phyloP scores from a whole-genome alignment of 2,113 vertebrate genomes.

The Gobius niger region DNA sequence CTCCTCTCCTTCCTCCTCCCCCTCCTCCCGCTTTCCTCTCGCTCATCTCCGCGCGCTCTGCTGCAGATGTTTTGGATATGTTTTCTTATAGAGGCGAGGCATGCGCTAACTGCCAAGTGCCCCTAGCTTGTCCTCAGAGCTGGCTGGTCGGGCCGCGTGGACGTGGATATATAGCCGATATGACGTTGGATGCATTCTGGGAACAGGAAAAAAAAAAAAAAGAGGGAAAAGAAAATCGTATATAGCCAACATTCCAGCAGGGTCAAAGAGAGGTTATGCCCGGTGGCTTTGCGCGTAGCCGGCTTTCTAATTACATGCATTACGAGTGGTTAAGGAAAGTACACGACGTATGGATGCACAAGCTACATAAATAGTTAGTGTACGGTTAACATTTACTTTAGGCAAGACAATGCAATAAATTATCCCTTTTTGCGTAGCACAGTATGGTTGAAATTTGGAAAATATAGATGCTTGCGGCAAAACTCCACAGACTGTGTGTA shows the following conservation, averaged over 20 bases:
- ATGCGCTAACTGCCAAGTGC: constrained; percentile 50
- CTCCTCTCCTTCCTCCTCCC: constrained; percentile 22
- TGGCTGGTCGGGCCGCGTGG: constrained; percentile 1
- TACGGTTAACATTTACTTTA: background rate
- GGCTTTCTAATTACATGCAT: constrained; percentile 29
- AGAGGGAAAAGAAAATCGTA: constrained; percentile 13
- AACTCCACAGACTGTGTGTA: background rate
- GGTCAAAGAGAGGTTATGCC: constrained; percentile 51
- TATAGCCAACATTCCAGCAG: constrained; percentile 49
- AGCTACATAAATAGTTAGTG: constrained; percentile 8
- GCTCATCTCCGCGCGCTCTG: constrained; percentile 54
- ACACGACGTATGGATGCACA: background rate
- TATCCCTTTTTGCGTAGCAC: too few species aligned
- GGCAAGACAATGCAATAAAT: background rate
- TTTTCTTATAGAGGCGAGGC: constrained; percentile 49
- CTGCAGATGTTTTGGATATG: constrained; percentile 72
- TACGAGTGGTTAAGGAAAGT: constrained; percentile 2
- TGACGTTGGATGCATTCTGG: background rate
- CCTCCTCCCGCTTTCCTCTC: constrained; percentile 39
- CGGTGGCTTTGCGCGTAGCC: constrained; percentile 32
- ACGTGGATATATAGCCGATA: background rate
- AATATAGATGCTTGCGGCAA: background rate
- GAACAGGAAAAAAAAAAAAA: background rate
- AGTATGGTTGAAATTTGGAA: too few species aligned
- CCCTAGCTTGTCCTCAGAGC: constrained; percentile 33